These are phyloP conservation scores for Semaprochilodus insignis DNA, from an alignment of 2,797 vertebrate genomes.

Conservation along the genomic window DNA sequence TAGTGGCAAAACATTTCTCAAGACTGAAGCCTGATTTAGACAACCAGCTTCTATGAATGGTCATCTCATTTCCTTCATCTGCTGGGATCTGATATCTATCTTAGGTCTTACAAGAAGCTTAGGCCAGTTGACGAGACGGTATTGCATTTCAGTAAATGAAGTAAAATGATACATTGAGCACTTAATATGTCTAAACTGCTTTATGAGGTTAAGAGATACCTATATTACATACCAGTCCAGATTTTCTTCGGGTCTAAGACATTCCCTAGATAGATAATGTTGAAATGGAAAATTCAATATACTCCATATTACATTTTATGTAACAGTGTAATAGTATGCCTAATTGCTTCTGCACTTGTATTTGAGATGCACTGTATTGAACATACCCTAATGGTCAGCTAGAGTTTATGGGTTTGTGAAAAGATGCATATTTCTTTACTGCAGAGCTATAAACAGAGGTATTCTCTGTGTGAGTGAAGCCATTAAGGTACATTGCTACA, in stretches of 20 bases:
- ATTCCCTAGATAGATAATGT: not conserved
- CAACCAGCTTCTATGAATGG: not conserved
- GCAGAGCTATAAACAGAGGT: not conserved
- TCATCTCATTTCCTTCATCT: not conserved
- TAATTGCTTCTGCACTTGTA: not conserved
- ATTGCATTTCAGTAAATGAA: not conserved
- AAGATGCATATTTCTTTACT: not conserved
- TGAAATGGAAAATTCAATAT: not conserved
- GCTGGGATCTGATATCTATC: not conserved
- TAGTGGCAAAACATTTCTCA: conserved; percentile 19
- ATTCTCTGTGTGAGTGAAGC: not conserved
- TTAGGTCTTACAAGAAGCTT: not conserved
- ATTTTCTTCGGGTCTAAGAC: not conserved
- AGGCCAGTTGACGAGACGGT: not conserved
- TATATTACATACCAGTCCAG: not conserved
- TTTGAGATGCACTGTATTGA: not conserved
- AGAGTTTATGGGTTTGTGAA: not conserved
- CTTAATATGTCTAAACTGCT: too few species aligned
- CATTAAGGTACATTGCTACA: not conserved
- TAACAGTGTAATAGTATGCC: not conserved
- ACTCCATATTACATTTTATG: not conserved
- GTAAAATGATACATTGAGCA: too few species aligned
- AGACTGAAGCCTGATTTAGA: conserved; percentile 28
- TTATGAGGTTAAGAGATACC: not conserved
- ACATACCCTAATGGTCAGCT: not conserved